Conservation (phyloP, 2,797 vertebrate genomes). For the Rhincodon typus region DNA sequence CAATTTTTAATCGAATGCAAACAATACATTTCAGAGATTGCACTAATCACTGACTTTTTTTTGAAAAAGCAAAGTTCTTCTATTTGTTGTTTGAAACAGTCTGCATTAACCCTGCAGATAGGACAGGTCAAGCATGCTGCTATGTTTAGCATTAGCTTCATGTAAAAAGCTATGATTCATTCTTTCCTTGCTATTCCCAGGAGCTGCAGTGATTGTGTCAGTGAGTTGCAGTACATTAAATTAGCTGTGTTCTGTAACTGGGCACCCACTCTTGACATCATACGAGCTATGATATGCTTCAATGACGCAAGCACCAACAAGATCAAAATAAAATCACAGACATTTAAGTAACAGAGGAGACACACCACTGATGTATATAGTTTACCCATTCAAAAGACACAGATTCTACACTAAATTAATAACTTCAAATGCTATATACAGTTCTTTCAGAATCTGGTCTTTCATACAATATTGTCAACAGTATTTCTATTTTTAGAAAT, state of each 20-base stretch:
- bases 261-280: constrained; percentile 83
- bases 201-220: too few relatives aligned
- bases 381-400: constrained; percentile 48
- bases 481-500: constrained; percentile 6
- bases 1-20: background rate
- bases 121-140: constrained; percentile 47
- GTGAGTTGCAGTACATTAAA: constrained; percentile 59
- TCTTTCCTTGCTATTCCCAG: constrained; percentile 49
- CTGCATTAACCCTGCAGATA: constrained; percentile 45
- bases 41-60: background rate
- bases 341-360: constrained; percentile 47
- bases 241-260: constrained; percentile 52
- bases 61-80: background rate
- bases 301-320: constrained; percentile 72
- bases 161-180: constrained; percentile 59
- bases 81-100: constrained; percentile 14
- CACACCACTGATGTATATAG: constrained; percentile 48
- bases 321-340: constrained; percentile 69
- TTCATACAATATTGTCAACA: constrained; percentile 16
- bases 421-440: constrained; percentile 54
- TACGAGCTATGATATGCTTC: constrained; percentile 56
- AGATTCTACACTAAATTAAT: constrained; percentile 53
- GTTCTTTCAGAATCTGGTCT: constrained; percentile 46
- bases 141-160: constrained; percentile 57
- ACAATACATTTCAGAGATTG: background rate